Base-by-base conservation (phyloP, 2,113 vertebrate genomes). In the Antennarius striatus region DNA sequence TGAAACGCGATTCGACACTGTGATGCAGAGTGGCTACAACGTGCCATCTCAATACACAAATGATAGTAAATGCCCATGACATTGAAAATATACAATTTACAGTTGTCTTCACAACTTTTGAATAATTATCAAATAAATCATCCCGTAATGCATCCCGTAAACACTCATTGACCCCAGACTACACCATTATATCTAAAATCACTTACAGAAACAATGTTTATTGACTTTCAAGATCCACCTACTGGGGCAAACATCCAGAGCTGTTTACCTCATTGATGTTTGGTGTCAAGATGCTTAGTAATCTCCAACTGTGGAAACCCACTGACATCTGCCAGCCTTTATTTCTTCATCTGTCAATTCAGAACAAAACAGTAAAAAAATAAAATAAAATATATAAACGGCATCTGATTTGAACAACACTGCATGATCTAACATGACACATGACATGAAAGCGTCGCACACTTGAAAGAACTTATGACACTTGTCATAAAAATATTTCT, bases 181-280 rank as follows among this genome's bases (percentile, higher is more conserved):
- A 13, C 17, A 65, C 48, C 30, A 55, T 7, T 5, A 48, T 43
- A 13, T 73, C 40, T 13, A 59, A 1, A 10, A 29, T 28, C 54
- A 56, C 40, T 49, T 65, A 10, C n/a, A 60, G 15, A 53, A 56
- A 17, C 50, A 61, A 12, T 11, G 12, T 43, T 75, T 9, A 53
- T 12, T 51, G 66, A 56, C 17, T 51, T 48, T 36, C 10, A 46
- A 76, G 40, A 10, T 68, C 59, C 81, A 46, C 29, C 54, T 47
- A 48, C 63, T 68, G 56, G 53, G 13, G 46, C 29, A 57, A 56
- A 56, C n/a, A 45, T 40, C n/a, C 11, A 29, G 11, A 67, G 49
- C 42, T 70, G 54, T 77, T 84, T 89, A 86, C 82, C 75, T 87
- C 80, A 70, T 42, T 78, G 78, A 86, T 85, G 64, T 76, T 79